phyloP scores from a whole-genome alignment of 2,797 vertebrate species.

The Malacoraja senta region DNA sequence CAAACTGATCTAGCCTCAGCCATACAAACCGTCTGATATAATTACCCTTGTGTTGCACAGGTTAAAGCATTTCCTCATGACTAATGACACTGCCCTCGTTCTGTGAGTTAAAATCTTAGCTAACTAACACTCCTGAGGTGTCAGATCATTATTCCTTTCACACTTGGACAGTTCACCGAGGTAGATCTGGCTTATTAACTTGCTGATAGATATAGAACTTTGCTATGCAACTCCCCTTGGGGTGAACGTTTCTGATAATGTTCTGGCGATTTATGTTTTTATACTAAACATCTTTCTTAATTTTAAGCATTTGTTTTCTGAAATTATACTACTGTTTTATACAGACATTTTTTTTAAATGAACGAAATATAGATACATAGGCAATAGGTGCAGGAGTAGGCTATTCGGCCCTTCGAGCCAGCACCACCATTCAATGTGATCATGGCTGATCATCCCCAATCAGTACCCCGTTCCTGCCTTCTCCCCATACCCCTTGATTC shows the following conservation, averaged over 20 bases:
- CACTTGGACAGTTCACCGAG: constrained; percentile 31
- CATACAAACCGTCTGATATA: neutral
- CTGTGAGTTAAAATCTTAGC: constrained; percentile 32
- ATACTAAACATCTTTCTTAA: neutral
- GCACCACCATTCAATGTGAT: too few species aligned
- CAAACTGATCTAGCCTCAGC: neutral
- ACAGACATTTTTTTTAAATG: neutral
- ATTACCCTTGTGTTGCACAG: neutral
- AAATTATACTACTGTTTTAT: neutral
- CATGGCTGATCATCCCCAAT: too few species aligned
- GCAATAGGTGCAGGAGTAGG: too few species aligned
- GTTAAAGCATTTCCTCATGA: constrained; percentile 36
- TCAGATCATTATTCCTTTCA: constrained; percentile 38
- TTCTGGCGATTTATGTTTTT: neutral
- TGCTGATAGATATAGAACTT: neutral
- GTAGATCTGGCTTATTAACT: constrained; percentile 15
- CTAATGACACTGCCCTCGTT: constrained; percentile 5
- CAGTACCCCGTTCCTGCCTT: too few species aligned
- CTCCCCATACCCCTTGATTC: too few species aligned
- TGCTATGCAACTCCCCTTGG: constrained; percentile 1
- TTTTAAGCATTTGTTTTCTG: neutral
- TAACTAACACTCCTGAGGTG: constrained; percentile 24
- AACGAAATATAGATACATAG: neutral
- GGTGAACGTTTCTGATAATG: neutral
- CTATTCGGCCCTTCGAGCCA: too few species aligned